These are phyloP conservation scores for Busarellus nigricollis DNA, from an alignment of 2,797 vertebrate genomes.

Conservation along the genomic window DNA sequence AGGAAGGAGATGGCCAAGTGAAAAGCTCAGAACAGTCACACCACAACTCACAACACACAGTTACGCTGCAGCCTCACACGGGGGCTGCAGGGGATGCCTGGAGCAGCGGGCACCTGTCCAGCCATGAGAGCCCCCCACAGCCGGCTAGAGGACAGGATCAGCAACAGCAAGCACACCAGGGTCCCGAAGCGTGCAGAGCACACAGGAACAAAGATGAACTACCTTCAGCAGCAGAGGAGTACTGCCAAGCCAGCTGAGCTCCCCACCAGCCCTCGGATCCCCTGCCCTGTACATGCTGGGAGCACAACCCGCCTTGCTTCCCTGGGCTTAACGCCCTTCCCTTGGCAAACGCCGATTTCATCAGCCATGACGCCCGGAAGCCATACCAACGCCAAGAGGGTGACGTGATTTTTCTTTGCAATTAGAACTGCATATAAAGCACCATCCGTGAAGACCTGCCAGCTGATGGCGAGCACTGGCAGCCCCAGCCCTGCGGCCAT, in stretches of 20 bases:
- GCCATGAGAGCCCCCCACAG: not conserved
- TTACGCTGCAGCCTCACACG: rapidly evolving
- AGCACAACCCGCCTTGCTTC: not conserved
- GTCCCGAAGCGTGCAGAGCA: rapidly evolving
- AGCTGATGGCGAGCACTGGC: not conserved
- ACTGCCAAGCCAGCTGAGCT: rapidly evolving
- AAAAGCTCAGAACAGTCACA: not conserved
- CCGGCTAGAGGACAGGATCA: not conserved
- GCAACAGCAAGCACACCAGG: not conserved
- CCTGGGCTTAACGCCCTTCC: rapidly evolving
- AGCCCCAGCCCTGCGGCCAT: not conserved
- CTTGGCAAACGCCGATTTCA: not conserved
- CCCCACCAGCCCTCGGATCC: no score
- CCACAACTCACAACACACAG: no score
- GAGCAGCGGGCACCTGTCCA: not conserved
- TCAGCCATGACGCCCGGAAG: not conserved
- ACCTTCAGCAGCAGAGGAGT: not conserved
- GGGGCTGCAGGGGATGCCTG: rapidly evolving
- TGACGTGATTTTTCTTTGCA: not conserved
- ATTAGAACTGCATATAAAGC: not conserved
- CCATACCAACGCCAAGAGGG: not conserved
- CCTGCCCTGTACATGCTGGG: rapidly evolving
- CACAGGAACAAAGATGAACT: rapidly evolving
- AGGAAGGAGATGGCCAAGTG: not conserved
- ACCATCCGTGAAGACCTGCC: rapidly evolving